These are phyloP conservation scores for Stichopus chloronotus DNA, from an alignment of 35 echinoderm and acorn worm species.

Conservation along the genomic window DNA sequence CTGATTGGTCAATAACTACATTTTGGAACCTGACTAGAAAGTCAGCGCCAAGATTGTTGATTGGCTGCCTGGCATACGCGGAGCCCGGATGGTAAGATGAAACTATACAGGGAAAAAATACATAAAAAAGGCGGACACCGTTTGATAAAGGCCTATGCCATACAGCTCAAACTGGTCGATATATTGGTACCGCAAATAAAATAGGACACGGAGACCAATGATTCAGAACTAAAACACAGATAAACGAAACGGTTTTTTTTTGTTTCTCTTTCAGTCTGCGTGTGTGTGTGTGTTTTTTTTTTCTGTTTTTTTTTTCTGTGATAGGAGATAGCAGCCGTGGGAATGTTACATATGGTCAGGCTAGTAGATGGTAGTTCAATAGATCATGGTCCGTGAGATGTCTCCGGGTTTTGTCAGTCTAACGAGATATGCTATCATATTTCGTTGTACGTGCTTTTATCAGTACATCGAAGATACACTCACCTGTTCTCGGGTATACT, in stretches of 20 bases:
- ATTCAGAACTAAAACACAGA: not conserved
- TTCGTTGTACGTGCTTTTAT: no score
- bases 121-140: no score
- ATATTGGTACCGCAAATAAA: not conserved
- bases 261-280: not conserved
- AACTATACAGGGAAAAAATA: no score
- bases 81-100: not conserved
- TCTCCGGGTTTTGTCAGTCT: not conserved
- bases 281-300: not conserved
- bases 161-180: not conserved
- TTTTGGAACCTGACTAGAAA: not conserved
- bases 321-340: slow-evolving; percentile 13
- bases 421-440: no score
- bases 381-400: not conserved
- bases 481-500: no score
- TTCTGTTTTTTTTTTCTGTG: not conserved
- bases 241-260: not conserved
- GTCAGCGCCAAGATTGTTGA: not conserved
- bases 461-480: no score
- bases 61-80: not conserved
- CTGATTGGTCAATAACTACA: not conserved
- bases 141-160: slow-evolving; percentile 12
- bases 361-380: not conserved
- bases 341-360: not conserved
- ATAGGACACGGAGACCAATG: not conserved